Conservation (phyloP, 1,140 invertebrate genomes). For the Zaprionus gabonicus region DNA sequence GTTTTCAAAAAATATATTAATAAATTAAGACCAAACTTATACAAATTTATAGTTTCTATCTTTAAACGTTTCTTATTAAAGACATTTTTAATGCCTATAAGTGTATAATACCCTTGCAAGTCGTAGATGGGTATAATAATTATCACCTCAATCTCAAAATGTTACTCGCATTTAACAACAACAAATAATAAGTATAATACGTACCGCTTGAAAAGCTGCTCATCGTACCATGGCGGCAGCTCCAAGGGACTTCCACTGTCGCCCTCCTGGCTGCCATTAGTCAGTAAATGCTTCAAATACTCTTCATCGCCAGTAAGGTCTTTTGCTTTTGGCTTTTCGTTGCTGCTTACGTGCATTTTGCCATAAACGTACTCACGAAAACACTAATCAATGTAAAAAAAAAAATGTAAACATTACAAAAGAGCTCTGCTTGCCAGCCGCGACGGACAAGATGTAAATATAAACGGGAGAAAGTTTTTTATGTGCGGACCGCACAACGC, state of each 20-base stretch:
- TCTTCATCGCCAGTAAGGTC: constrained; percentile 23
- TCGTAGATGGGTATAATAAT: background rate
- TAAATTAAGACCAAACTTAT: background rate
- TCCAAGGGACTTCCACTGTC: constrained; percentile 74
- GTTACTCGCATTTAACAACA: constrained; percentile 5
- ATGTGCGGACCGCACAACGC: background rate
- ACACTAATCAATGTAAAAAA: constrained; percentile 17
- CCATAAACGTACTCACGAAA: constrained; percentile 30
- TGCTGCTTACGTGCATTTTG: constrained; percentile 45
- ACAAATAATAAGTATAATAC: constrained; percentile 27
- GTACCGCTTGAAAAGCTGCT: constrained; percentile 86
- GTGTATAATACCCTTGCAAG: background rate
- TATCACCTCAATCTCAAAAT: background rate
- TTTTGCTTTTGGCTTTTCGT: constrained; percentile 25
- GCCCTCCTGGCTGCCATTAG: constrained; percentile 69
- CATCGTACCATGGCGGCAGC: constrained; percentile 86
- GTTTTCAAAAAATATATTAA: background rate
- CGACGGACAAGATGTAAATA: constrained; percentile 5
- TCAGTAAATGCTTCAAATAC: constrained; percentile 71
- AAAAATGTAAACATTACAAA: constrained; percentile 14
- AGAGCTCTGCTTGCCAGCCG: constrained; percentile 6
- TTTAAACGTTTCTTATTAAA: background rate
- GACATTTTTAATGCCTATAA: background rate
- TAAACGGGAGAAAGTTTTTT: constrained; percentile 38
- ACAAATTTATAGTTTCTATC: background rate